Conservation (phyloP, 2,797 vertebrate species). For the Bovichtus variegatus region DNA sequence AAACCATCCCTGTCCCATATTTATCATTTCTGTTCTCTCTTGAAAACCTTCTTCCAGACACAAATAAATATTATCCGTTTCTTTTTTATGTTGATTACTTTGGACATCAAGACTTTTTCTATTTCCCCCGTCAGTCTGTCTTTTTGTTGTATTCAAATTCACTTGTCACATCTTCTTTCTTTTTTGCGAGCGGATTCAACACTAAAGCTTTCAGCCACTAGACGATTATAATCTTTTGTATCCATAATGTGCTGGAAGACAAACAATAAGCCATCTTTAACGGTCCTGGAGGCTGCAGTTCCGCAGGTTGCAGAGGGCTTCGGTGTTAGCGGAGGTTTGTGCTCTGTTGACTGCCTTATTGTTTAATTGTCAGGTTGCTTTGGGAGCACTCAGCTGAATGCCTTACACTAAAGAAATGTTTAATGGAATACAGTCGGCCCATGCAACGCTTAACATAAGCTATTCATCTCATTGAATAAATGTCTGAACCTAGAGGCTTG, state of each 20-base stretch:
- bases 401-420: conserved; percentile 2
- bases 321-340: neutral
- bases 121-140: neutral
- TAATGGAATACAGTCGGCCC: conserved; percentile 4
- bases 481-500: neutral
- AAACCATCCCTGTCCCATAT: neutral
- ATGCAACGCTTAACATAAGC: conserved; percentile 9
- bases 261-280: neutral
- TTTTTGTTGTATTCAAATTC: too few species aligned
- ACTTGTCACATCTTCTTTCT: neutral
- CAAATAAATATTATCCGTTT: neutral
- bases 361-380: conserved; percentile 22
- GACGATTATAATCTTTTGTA: neutral
- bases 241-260: neutral
- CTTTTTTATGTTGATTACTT: neutral
- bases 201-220: neutral
- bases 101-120: neutral
- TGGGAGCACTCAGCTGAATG: conserved; percentile 19
- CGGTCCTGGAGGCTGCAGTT: neutral
- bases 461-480: neutral
- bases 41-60: neutral
- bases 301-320: neutral
- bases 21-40: neutral
- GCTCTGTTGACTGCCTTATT: neutral
- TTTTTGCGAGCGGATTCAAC: neutral